Base-by-base conservation (phyloP, 2,797 vertebrate species). In the Semotilus atromaculatus region DNA sequence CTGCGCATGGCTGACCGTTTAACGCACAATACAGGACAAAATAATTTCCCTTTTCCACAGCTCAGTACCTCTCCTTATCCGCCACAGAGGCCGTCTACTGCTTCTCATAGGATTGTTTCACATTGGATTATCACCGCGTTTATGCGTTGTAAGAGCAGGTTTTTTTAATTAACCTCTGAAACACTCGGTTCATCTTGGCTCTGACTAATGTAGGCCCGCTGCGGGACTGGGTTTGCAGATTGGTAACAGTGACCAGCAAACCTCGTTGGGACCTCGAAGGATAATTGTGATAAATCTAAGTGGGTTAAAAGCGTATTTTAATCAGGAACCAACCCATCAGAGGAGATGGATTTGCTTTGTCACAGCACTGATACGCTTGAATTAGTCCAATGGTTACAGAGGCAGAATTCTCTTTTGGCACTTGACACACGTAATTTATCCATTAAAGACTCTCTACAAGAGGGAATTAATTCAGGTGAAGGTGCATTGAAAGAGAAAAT, bases 251-350 rank as follows among this genome's bases (percentile, higher is more conserved):
- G 84, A 81, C 73, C 82, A 60, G 66, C 70, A 81, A 85, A 81
- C 58, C 62, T 60, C 68, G 78, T 82, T 80, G 21, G 21, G 80
- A 55, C 74, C 84, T 76, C 66, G 2, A 83, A 83, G 67, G 66
- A 76, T 92, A 92, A 94, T 92, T 91, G 87, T 93, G 91, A 94
- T 92, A 76, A 91, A 93, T 92, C 40, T 88, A 86, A 60, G 84
- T 43, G 23, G 72, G 88, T 87, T 81, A 66, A 86, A 86, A 89
- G 77, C 34, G 81, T 83, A 53, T 84, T 68, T 87, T 92, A 90
- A 88, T 92, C 88, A 90, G 88, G 68, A 85, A 85, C 76, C 85
- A 70, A 58, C 87, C 64, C 74, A 87, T 91, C 86, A 84, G 76
- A 88, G 70, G 66, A 92, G 90, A 93, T 92, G 80, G 88, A 93